Conservation (phyloP, 2,113 vertebrate genomes). For the Pitta sordida region DNA sequence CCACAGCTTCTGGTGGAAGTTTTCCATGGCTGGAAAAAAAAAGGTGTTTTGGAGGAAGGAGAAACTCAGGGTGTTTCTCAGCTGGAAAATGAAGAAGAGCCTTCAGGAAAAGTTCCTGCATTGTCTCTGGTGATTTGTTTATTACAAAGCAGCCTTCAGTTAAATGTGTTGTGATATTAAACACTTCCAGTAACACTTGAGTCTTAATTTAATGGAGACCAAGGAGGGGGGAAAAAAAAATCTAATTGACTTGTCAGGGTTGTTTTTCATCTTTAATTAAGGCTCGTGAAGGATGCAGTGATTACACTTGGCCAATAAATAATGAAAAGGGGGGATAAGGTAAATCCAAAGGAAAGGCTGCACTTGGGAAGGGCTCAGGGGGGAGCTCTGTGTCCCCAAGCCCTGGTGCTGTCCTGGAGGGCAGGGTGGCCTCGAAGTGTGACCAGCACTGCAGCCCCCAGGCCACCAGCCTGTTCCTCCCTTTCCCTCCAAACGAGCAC, state of each 20-base stretch:
- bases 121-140: slow-evolving; percentile 50
- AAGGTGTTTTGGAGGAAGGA: background rate
- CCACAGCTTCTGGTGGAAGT: background rate
- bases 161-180: slow-evolving; percentile 55
- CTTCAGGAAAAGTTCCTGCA: background rate
- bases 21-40: background rate
- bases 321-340: background rate
- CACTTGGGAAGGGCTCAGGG: background rate
- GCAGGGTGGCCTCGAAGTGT: background rate
- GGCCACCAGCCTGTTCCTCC: background rate
- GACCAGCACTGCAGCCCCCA: background rate
- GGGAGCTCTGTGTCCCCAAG: background rate
- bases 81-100: background rate
- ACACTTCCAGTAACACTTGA: slow-evolving; percentile 53
- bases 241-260: slow-evolving; percentile 58
- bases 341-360: background rate
- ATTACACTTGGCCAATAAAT: slow-evolving; percentile 49
- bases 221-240: slow-evolving; percentile 12
- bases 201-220: slow-evolving; percentile 56
- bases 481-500: background rate
- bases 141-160: background rate
- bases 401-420: background rate
- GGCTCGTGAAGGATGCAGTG: background rate
- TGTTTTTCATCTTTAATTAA: slow-evolving; percentile 61
- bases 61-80: background rate